Conservation (phyloP, 1,140 invertebrate genomes). For the Anastrepha obliqua region DNA sequence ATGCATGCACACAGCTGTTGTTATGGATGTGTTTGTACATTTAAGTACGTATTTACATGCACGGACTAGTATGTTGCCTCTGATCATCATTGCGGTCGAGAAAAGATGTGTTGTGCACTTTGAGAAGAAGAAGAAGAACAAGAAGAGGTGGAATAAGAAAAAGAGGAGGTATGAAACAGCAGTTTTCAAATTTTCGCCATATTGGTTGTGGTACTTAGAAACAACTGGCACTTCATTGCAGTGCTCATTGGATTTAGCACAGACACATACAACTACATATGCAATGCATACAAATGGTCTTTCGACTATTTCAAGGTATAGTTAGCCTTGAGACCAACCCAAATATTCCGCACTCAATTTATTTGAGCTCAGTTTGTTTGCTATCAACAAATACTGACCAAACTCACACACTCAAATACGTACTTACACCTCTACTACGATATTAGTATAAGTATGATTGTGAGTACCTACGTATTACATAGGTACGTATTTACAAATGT, state of each 20-base stretch:
- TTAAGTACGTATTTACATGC: too few species aligned
- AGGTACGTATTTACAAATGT: background rate
- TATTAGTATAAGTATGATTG: background rate
- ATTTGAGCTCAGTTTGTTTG: slow-evolving; percentile 44
- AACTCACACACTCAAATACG: background rate
- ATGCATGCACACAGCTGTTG: background rate
- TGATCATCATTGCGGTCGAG: background rate
- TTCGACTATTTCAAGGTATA: background rate
- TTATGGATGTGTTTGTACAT: too few species aligned
- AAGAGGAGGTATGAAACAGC: background rate
- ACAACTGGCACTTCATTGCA: slow-evolving; percentile 7
- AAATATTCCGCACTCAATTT: slow-evolving; percentile 40
- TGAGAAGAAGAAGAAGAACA: background rate
- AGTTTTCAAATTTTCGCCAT: slow-evolving; percentile 39
- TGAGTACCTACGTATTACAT: too few species aligned
- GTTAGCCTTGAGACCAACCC: slow-evolving; percentile 27
- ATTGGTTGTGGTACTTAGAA: background rate
- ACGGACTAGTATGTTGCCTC: background rate
- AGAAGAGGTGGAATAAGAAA: too few species aligned
- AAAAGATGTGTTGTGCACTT: background rate
- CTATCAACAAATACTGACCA: slow-evolving; percentile 20
- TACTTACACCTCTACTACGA: background rate
- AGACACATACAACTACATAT: background rate
- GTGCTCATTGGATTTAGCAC: background rate
- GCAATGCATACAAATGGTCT: too few species aligned